Conservation (phyloP, 2,888 invertebrate genomes). For the Melipona beecheii region DNA sequence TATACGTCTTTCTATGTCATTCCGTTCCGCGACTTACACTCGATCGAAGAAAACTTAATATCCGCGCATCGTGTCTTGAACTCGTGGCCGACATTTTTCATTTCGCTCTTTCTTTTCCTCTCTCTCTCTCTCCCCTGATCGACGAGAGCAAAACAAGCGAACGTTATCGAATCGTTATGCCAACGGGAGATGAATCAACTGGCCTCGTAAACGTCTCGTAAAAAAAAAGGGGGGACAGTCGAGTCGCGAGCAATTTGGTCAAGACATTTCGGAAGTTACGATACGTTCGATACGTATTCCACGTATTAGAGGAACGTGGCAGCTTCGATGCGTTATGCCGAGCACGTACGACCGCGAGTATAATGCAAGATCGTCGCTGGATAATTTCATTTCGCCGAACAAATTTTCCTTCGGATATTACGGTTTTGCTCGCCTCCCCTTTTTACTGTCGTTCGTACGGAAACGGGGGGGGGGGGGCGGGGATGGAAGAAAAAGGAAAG, state of each 20-base stretch:
- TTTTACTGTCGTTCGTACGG: conserved; percentile 3
- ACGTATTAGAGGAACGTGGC: conserved; percentile 42
- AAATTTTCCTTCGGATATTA: conserved; percentile 62
- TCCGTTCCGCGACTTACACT: not conserved
- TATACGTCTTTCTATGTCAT: conserved; percentile 25
- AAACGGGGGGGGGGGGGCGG: not conserved
- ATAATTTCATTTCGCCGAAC: conserved; percentile 66
- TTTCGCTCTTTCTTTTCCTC: too few relatives aligned
- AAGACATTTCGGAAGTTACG: conserved; percentile 29
- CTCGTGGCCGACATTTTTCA: not conserved
- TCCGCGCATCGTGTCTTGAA: not conserved
- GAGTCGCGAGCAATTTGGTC: not conserved
- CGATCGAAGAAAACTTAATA: conserved; percentile 8
- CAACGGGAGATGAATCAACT: conserved; percentile 20
- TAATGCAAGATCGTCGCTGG: conserved; percentile 60
- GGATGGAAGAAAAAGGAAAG: not conserved
- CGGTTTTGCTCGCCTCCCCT: conserved; percentile 23
- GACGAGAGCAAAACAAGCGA: too few relatives aligned
- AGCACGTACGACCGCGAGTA: conserved; percentile 55
- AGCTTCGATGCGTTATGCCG: conserved; percentile 32
- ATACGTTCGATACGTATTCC: conserved; percentile 55
- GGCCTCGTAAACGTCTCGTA: not conserved
- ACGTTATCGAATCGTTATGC: too few relatives aligned
- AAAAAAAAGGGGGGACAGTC: conserved; percentile 11
- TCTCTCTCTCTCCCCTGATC: not conserved